phyloP scores from a whole-genome alignment of 1,140 invertebrate species.

The Lysiphlebus fabarum region DNA sequence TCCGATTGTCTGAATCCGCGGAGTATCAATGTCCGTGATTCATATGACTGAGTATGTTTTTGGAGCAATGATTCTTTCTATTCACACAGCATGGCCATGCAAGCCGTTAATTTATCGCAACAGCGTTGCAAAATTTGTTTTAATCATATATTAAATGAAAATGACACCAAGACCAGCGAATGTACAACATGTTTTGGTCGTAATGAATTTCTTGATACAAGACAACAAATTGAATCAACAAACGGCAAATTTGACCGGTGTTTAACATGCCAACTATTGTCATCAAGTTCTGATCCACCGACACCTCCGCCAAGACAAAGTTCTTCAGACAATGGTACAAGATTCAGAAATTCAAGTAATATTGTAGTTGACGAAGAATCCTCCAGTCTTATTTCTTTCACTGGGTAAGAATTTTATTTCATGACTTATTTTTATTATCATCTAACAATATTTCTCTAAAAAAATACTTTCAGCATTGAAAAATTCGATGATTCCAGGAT shows the following conservation, averaged over 20 bases:
- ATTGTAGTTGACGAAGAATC: constrained; percentile 9
- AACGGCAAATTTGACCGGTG: constrained; percentile 10
- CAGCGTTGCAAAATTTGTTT: constrained; percentile 26
- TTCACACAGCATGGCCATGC: constrained; percentile 27
- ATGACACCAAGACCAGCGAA: constrained; percentile 2
- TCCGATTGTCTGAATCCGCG: constrained; percentile 2
- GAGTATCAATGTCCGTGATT: constrained; percentile 15
- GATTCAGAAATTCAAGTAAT: neutral
- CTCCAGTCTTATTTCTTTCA: neutral
- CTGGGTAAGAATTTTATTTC: constrained; percentile 6
- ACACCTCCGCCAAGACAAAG: constrained; percentile 41
- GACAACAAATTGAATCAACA: neutral
- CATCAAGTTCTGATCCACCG: constrained; percentile 41
- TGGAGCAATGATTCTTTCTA: constrained; percentile 25
- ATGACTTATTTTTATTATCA: constrained; percentile 34
- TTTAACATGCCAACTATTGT: constrained; percentile 24
- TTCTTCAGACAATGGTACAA: constrained; percentile 3
- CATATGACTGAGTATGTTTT: constrained; percentile 8
- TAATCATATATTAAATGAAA: constrained; percentile 20
- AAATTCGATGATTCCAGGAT: constrained; percentile 9
- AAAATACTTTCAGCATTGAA: constrained; percentile 29
- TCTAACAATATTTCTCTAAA: constrained; percentile 30
- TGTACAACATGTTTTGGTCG: constrained; percentile 1
- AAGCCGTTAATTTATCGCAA: constrained; percentile 21
- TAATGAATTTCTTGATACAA: neutral